These are phyloP conservation scores for Oreochromis mossambicus DNA, from an alignment of 2,797 vertebrate genomes.

Conservation along the genomic window DNA sequence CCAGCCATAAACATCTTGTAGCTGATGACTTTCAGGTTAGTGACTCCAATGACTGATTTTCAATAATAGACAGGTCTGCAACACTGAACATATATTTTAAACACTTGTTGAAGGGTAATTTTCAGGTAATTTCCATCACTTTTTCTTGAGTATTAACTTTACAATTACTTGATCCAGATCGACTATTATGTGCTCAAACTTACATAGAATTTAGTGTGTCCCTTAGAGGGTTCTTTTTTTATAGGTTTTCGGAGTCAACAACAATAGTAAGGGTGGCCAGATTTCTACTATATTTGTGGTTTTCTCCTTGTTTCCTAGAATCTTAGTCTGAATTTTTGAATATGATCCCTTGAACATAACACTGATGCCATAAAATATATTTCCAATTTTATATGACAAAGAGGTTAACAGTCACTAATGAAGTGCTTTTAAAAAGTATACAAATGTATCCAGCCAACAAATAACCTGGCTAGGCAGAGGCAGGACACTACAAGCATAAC, in stretches of 20 bases:
- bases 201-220: not conserved
- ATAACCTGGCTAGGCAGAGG: not conserved
- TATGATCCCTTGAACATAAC: not conserved
- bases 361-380: not conserved
- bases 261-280: not conserved
- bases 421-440: not conserved
- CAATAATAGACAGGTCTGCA: not conserved
- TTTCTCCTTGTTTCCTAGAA: not conserved
- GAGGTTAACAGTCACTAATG: not conserved
- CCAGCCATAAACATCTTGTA: not conserved
- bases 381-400: not conserved
- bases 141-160: not conserved
- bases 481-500: not conserved
- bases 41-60: not conserved
- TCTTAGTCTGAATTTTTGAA: not conserved
- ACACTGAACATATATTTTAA: not conserved
- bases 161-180: not conserved
- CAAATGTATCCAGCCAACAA: rapidly evolving
- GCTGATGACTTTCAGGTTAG: not conserved
- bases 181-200: not conserved
- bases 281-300: not conserved
- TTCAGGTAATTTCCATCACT: not conserved
- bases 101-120: not conserved
- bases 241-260: rapidly evolving
- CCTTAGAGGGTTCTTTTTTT: not conserved